A percentile compares a stretch with the other conserved stretches of the same genome.
phyloP scores from a whole-genome alignment of 1,140 invertebrate genomes.

The Lepidurus arcticus region DNA sequence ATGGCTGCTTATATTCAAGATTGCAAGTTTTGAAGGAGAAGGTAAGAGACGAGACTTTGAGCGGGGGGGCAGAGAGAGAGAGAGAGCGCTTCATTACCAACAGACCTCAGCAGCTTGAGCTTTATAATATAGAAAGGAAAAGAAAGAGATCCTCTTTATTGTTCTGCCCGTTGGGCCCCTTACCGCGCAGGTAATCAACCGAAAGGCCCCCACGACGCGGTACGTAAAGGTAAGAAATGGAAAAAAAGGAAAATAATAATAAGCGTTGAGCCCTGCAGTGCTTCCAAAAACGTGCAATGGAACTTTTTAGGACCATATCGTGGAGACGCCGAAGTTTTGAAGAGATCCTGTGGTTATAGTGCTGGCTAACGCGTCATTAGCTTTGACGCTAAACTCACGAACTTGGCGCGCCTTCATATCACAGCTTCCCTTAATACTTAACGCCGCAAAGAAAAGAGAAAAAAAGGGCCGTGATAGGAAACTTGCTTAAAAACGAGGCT shows the following conservation, averaged over 20 bases:
- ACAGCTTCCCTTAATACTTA: slow-evolving; percentile 17
- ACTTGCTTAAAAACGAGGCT: not conserved
- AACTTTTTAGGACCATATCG: slow-evolving; percentile 1
- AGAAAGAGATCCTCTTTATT: slow-evolving; percentile 10
- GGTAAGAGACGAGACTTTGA: not conserved
- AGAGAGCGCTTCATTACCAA: slow-evolving; percentile 17
- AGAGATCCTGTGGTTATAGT: slow-evolving; percentile 13
- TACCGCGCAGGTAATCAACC: slow-evolving; percentile 16
- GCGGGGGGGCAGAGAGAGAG: not conserved
- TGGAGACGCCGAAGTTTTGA: slow-evolving; percentile 1
- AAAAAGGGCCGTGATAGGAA: not conserved
- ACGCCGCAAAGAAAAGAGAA: not conserved
- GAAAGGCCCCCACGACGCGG: slow-evolving; percentile 1
- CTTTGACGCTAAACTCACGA: slow-evolving; percentile 18
- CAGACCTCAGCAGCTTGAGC: slow-evolving; percentile 13
- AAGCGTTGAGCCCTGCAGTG: not conserved
- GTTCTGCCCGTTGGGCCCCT: slow-evolving; percentile 20
- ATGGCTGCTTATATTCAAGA: not conserved
- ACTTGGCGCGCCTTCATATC: slow-evolving; percentile 20
- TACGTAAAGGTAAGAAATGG: not conserved
- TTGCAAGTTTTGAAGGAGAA: not conserved
- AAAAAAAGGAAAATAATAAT: slow-evolving; percentile 22
- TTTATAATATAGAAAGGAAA: not conserved
- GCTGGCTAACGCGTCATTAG: slow-evolving; percentile 13
- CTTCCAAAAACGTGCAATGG: slow-evolving; percentile 7